Percentiles rank a stretch among this genome's conserved stretches.
phyloP scores from a whole-genome alignment of 2,113 vertebrate species.

The Eurypyga helias region DNA sequence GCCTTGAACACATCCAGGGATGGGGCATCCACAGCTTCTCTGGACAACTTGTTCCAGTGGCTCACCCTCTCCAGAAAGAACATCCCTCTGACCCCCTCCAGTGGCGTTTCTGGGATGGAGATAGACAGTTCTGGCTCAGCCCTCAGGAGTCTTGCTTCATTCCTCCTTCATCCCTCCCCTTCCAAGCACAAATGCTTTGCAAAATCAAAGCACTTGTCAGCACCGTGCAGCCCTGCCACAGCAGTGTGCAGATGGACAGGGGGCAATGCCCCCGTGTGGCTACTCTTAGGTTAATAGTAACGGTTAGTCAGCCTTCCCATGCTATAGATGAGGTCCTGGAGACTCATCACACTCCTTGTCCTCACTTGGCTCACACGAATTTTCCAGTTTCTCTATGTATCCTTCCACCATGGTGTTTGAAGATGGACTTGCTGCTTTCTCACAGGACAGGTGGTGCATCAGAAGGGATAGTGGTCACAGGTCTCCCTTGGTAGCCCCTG shows the following conservation, averaged over 20 bases:
- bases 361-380: not conserved
- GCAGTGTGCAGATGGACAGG: fast-evolving
- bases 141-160: not conserved
- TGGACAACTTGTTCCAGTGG: too few relatives aligned
- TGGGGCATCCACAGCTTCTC: too few relatives aligned
- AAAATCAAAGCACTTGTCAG: not conserved
- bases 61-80: too few relatives aligned
- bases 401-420: not conserved
- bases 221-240: fast-evolving
- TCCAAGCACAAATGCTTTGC: not conserved
- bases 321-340: not conserved
- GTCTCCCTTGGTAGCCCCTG: not conserved
- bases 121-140: not conserved
- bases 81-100: not conserved
- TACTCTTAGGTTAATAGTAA: not conserved
- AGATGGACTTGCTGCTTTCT: not conserved
- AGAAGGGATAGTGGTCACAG: too few relatives aligned
- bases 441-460: not conserved
- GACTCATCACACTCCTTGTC: not conserved
- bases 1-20: too few relatives aligned
- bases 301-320: not conserved
- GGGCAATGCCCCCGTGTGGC: not conserved
- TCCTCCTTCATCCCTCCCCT: not conserved
- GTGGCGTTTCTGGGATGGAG: not conserved
- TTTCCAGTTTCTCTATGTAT: not conserved